phyloP scores from a whole-genome alignment of 1,140 invertebrate genomes.

The Drosophila orena region DNA sequence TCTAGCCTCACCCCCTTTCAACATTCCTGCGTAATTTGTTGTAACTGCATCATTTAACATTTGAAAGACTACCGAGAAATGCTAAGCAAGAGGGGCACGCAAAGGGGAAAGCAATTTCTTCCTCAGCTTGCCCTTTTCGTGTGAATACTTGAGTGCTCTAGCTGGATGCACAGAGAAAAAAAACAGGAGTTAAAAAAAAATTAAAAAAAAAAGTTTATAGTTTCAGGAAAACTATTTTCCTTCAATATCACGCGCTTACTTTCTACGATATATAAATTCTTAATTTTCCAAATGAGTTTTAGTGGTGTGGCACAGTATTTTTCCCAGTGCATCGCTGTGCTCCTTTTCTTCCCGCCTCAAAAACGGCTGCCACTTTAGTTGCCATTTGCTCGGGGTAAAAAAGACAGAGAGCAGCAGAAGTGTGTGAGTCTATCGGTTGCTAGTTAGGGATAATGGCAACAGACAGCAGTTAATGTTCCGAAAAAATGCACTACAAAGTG shows the following conservation, averaged over 20 bases:
- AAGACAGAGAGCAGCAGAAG: constrained; percentile 27
- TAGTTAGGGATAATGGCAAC: constrained; percentile 71
- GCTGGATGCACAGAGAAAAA: constrained; percentile 7
- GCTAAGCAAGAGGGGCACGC: constrained; percentile 23
- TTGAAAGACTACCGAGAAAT: constrained; percentile 69
- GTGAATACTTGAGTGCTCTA: constrained; percentile 38
- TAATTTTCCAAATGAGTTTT: too few relatives aligned
- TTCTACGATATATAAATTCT: too few relatives aligned
- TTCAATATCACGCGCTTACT: too few relatives aligned
- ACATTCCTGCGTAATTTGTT: constrained; percentile 70
- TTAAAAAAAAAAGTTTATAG: too few relatives aligned
- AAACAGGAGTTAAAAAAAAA: too few relatives aligned
- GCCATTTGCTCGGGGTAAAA: constrained; percentile 51
- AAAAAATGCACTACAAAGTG: constrained; percentile 72
- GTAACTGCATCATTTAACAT: constrained; percentile 79
- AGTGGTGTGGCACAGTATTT: not conserved
- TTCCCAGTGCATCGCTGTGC: not conserved
- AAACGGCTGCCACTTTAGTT: constrained; percentile 58
- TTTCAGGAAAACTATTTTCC: too few relatives aligned
- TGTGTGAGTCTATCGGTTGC: constrained; percentile 67
- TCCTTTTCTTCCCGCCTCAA: constrained; percentile 10
- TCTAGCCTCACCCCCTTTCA: constrained; percentile 8
- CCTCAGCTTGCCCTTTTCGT: constrained; percentile 38
- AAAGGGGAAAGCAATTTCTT: constrained; percentile 25
- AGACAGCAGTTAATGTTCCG: constrained; percentile 76